Conservation (phyloP, 2,888 invertebrate species). For the Dicyrtomina minuta region DNA sequence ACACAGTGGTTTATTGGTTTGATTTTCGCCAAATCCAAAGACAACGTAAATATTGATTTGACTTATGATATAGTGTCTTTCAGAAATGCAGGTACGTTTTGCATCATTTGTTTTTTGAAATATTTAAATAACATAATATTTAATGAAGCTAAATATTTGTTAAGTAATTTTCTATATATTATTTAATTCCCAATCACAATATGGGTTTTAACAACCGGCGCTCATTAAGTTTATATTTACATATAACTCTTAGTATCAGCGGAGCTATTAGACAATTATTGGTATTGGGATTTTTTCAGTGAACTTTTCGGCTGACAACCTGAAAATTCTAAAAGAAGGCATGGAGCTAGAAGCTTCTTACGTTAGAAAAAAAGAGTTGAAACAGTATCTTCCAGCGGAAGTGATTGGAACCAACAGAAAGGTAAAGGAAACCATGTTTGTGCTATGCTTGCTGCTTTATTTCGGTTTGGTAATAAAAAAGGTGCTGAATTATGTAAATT, state of each 20-base stretch:
- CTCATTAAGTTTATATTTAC: too few species aligned
- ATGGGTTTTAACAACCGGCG: too few species aligned
- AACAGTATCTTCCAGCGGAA: slow-evolving; percentile 39
- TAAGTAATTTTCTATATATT: not conserved
- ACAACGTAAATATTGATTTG: slow-evolving; percentile 83
- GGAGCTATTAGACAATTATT: too few species aligned
- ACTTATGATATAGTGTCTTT: slow-evolving; percentile 90
- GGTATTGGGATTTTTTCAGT: too few species aligned
- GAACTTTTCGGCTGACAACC: slow-evolving; percentile 69
- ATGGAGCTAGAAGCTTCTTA: slow-evolving; percentile 83
- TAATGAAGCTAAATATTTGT: not conserved
- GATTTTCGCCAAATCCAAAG: slow-evolving; percentile 75
- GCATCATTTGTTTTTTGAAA: too few species aligned
- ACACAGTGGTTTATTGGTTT: slow-evolving; percentile 91
- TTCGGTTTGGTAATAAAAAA: not conserved
- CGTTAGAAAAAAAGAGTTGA: slow-evolving; percentile 65
- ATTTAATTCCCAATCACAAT: too few species aligned
- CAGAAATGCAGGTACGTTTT: slow-evolving; percentile 74
- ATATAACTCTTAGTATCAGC: too few species aligned
- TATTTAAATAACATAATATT: slow-evolving; percentile 7
- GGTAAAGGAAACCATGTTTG: slow-evolving; percentile 3
- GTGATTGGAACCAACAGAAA: slow-evolving; percentile 32
- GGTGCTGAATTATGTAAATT: too few species aligned
- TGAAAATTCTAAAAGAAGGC: slow-evolving; percentile 70
- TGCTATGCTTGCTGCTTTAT: not conserved